Base-by-base conservation (phyloP, 2,797 vertebrate species). In the Melopsittacus undulatus region DNA sequence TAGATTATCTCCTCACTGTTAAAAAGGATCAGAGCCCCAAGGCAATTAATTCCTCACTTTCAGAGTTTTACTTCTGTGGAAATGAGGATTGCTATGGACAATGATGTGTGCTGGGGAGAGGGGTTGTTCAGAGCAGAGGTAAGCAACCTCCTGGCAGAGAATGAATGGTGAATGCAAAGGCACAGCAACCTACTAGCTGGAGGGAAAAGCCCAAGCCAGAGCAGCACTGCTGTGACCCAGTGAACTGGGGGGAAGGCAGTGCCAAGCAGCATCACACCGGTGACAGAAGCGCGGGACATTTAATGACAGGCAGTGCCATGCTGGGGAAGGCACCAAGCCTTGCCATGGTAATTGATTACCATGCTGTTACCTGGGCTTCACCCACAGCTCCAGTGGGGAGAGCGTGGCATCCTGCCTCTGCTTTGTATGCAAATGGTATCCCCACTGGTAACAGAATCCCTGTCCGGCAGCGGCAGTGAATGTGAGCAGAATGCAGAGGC, bases 41-140 rank as follows among this genome's bases (percentile, higher is more conserved):
- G 92, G 90, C 83, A 83, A 75, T 81, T 83, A 75, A 93, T 89
- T 96, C 89, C 82, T 69, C 75, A 56, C 83, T 90, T 87, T 73
- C 73, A 77, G 70, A 81, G 73, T 67, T 87, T 73, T 66, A 69
- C 52, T 92, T 92, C 82, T 85, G 38, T 2, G 0, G 89, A 62
- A 94, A 68, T 9, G 4, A 63, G 11, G 66, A 57, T 36, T 26
- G 66, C 56, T 42, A 13, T 0, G 38, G 46, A 92, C 46, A 63
- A 48, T 14, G 48, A 42, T 1, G 34, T 32, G 54, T 38, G 87
- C 36, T 0, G 5, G 62, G 0, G 23, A 57, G 45, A 78, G 29
- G 52, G 76, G 59, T 51, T 70, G 30, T 30, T 89, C 0, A 3
- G 30, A 76, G 76, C 12, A 0, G 38, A 68, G 77, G 40, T 45